These are phyloP conservation scores for Hyphantria cunea DNA, from an alignment of 1,140 invertebrate species.

Conservation along the genomic window DNA sequence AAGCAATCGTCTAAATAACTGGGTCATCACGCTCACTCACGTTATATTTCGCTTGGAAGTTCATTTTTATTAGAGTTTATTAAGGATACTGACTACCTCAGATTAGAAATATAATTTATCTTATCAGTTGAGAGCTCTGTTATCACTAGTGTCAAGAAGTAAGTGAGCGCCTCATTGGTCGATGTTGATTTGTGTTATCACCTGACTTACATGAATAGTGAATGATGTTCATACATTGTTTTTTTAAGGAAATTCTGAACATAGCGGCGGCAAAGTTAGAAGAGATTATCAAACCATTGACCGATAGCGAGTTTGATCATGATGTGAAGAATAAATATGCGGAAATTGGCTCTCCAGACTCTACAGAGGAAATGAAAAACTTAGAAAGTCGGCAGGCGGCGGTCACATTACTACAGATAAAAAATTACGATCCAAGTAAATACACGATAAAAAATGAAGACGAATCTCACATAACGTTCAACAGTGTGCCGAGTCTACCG, in stretches of 20 bases:
- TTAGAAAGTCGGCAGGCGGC: slow-evolving; percentile 79
- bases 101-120: slow-evolving; percentile 64
- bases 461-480: slow-evolving; percentile 76
- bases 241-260: slow-evolving; percentile 76
- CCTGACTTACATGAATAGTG: slow-evolving; percentile 50
- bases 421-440: slow-evolving; percentile 79
- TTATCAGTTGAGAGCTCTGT: slow-evolving; percentile 65
- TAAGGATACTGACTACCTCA: slow-evolving; percentile 63
- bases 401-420: slow-evolving; percentile 77
- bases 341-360: slow-evolving; percentile 76
- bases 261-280: slow-evolving; percentile 77
- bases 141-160: slow-evolving; percentile 71
- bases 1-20: slow-evolving; percentile 29
- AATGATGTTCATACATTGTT: slow-evolving; percentile 54
- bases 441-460: slow-evolving; percentile 73
- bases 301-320: slow-evolving; percentile 62
- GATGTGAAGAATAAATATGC: slow-evolving; percentile 64
- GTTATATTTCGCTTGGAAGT: slow-evolving; percentile 42
- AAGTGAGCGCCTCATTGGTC: slow-evolving; percentile 66
- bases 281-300: slow-evolving; percentile 77
- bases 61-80: slow-evolving; percentile 66
- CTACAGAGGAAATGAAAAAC: slow-evolving; percentile 80
- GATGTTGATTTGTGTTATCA: slow-evolving; percentile 63
- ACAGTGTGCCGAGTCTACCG: slow-evolving; percentile 73
- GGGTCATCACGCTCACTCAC: slow-evolving; percentile 55